Conservation (phyloP, 2,113 vertebrate genomes). For the Sisor rabdophorus region DNA sequence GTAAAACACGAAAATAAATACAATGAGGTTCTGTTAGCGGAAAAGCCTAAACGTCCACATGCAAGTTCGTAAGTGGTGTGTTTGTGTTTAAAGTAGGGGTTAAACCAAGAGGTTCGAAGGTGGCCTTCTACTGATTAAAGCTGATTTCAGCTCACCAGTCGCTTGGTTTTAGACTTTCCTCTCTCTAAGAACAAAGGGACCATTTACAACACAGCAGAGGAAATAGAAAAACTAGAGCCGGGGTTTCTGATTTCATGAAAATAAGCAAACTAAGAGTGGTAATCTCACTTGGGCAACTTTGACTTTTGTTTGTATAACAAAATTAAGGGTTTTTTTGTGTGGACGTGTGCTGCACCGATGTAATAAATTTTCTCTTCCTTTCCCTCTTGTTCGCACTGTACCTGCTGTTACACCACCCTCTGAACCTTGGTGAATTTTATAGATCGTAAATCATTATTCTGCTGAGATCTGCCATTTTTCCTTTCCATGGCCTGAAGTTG, state of each 20-base stretch:
- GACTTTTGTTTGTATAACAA: neutral
- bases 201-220: slow-evolving; percentile 1
- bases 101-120: slow-evolving; percentile 14
- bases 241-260: neutral
- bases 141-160: neutral
- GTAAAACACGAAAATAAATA: neutral
- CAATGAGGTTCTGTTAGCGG: slow-evolving; percentile 7
- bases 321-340: neutral
- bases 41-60: neutral
- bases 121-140: slow-evolving; percentile 22
- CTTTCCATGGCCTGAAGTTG: neutral
- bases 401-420: neutral
- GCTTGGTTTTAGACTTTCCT: slow-evolving; percentile 11
- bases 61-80: neutral
- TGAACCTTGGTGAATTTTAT: neutral
- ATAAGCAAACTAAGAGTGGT: neutral
- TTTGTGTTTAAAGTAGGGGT: neutral
- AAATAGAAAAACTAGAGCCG: neutral
- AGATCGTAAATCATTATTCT: neutral
- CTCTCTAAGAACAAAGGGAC: slow-evolving; percentile 30
- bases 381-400: neutral
- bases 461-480: neutral
- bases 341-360: neutral
- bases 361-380: neutral
- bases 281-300: neutral